Evolutionary conservation across 2,797 vertebrate genomes (phyloP).

Genomic region (Betta splendens): DNA sequence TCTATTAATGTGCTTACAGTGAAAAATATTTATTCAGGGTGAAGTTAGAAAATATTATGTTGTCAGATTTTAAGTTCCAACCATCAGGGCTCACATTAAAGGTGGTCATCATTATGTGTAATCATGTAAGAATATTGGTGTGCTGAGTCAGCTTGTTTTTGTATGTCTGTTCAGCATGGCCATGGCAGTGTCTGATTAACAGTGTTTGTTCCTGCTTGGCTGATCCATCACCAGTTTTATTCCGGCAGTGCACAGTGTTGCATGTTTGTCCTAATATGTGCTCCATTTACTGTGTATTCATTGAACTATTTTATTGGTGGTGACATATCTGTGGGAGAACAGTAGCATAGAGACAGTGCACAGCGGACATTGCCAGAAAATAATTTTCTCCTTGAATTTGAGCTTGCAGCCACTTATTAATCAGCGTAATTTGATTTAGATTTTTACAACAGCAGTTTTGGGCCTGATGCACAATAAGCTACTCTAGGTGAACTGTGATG

Average conservation of each 20-base stretch:
- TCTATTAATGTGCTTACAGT: neutral
- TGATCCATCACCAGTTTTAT: conserved; percentile 62
- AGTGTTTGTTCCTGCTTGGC: conserved; percentile 71
- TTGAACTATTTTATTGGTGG: conserved; percentile 65
- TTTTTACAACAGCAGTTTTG: too few species aligned
- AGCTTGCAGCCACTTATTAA: too few species aligned
- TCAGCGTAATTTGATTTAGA: too few species aligned
- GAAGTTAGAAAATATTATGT: neutral
- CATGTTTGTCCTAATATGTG: conserved; percentile 68
- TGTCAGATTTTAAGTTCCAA: neutral
- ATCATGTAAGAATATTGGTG: neutral
- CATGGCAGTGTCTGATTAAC: conserved; percentile 54
- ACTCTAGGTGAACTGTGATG: neutral
- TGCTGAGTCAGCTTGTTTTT: conserved; percentile 23
- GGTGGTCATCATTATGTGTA: neutral
- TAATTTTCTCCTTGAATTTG: neutral
- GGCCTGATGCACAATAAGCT: too few species aligned
- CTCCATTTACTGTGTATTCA: conserved; percentile 65
- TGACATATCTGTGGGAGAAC: conserved; percentile 63
- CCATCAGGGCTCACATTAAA: neutral
- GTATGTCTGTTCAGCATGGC: conserved; percentile 76
- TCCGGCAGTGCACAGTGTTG: conserved; percentile 63
- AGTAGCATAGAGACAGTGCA: conserved; percentile 56
- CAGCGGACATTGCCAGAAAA: conserved; percentile 4
- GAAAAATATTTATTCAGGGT: too few species aligned